Evolutionary conservation across 2,888 invertebrate species (phyloP), one percentile per base, ranked within the genome.

Genomic region (Harpalus rubripes): DNA sequence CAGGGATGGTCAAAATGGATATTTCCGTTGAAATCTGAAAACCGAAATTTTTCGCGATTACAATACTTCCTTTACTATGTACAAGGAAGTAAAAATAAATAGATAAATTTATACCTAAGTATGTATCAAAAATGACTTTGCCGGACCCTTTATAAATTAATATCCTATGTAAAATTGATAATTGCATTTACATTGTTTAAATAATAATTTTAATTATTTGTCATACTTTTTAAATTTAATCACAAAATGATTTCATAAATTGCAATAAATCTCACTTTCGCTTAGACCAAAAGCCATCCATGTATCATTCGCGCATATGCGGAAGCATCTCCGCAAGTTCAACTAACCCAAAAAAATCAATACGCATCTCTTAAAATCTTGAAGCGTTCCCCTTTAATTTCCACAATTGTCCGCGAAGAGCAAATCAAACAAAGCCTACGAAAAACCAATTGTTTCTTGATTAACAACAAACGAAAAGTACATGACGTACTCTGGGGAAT

Each of bases 391-490:
- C 78, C 78, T 78, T 78, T 61, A 80, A 80, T 80, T 79, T 80
- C 80, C 12, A 61, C 80, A 80, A 61, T 80, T 80, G 80, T 61
- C 63, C n/a, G 41, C 59, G 18, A 79, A 59, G 26, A 80, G 61
- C 15, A 80, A 79, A 61, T 80, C 80, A 80, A 80, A 80, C 80
- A 80, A 61, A 80, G 56, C 16, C 16, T 8, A 41, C 26, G 59
- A 41, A 59, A 52, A 80, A 80, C 61, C 80, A 80, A 80, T 80
- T 80, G 80, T 80, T 80, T 15, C 59, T 79, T 79, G 63, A 41
- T 78, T 58, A 58, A 32, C 58, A 78, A 78, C 78, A 78, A 58
- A 56, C 18, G 76, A 12, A 56, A 56, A 78, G 80, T 63, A 59
- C 80, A 79, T 5, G 32, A 16, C 22, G 76, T 58, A 78, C 78